phyloP scores from a whole-genome alignment of 2,888 invertebrate genomes.

The Hybos culiciformis region DNA sequence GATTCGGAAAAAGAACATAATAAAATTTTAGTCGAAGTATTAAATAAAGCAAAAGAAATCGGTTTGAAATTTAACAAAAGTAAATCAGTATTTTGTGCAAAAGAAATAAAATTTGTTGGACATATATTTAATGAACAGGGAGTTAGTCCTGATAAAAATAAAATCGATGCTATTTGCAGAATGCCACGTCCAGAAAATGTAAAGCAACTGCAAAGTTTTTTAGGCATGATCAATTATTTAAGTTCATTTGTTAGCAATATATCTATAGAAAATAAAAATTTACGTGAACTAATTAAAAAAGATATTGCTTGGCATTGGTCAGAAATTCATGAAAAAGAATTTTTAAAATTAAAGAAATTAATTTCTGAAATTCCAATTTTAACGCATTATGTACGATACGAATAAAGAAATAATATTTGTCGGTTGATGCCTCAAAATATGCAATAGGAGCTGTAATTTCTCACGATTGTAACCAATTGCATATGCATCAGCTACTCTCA shows the following conservation, averaged over 20 bases:
- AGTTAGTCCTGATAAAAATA: constrained; percentile 7
- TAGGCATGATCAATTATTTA: constrained; percentile 15
- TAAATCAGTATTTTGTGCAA: constrained; percentile 3
- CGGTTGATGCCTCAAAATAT: constrained; percentile 4
- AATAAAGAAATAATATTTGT: constrained; percentile 5
- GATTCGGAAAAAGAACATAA: constrained; percentile 7
- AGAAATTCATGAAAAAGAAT: constrained; percentile 3
- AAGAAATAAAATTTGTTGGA: constrained; percentile 8
- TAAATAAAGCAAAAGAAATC: constrained; percentile 5
- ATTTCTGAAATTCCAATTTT: constrained; percentile 3
- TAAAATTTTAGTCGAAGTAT: neutral
- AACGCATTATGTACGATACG: constrained; percentile 10
- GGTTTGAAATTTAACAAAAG: constrained; percentile 2
- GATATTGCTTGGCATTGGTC: constrained; percentile 7
- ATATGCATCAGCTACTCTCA: constrained; percentile 3
- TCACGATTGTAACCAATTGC: constrained; percentile 1
- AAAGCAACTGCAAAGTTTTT: constrained; percentile 8
- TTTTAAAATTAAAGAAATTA: constrained; percentile 4
- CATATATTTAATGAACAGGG: constrained; percentile 8
- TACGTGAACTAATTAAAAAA: constrained; percentile 9
- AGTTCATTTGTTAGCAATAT: constrained; percentile 16
- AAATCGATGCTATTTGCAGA: constrained; percentile 6
- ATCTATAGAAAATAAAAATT: constrained; percentile 12
- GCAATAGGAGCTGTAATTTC: neutral
- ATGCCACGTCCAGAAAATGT: constrained; percentile 8